Evolutionary conservation across 2,888 invertebrate genomes (phyloP), one percentile per base, ranked within the genome.

Genomic region (Dysmachus trigonus): DNA sequence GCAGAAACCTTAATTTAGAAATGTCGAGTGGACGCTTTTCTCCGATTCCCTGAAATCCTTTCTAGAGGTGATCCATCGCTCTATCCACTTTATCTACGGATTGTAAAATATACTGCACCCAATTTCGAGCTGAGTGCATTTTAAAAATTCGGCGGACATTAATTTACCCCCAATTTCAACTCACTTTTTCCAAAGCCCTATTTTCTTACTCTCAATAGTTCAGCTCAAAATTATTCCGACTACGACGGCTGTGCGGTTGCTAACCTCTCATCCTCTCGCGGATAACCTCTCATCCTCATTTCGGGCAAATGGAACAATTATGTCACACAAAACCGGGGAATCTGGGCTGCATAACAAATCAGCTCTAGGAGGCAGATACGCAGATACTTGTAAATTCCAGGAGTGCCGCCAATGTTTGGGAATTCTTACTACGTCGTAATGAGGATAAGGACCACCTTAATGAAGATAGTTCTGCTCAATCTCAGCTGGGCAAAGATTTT

Each of bases 301-400:
- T 41, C 51, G 30, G 47, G 8, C 77, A 77, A 77, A 77, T 77
- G 77, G 77, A 77, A 77, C 77, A 77, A 77, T 77, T 77, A 77
- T 77, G 77, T 77, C 77, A 77, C 77, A 77, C 77, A 77, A 77
- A 41, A 77, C 47, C 47, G 47, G 77, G 30, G 77, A 30, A 77
- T 77, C 81, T 47, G 81, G 53, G 62, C 81, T 82, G 81, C 81
- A 82, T 82, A 82, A 62, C 81, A 82, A 82, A 82, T 82, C 81
- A 82, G 62, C 33, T 35, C 62, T 18, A 62, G 35, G 22, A 82
- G 53, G 81, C 22, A 82, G 53, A 82, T 82, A 82, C 53, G 81
- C 22, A 82, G 53, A 82, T 82, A 82, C 53, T 53, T 82, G 81
- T 62, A 62, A 62, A 82, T 82, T 82, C 81, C 62, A 82, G 53